A percentile compares a stretch with the other conserved stretches of the same genome.
phyloP scores from a whole-genome alignment of 2,888 invertebrate species.

The Leptinotarsa tumamoca region DNA sequence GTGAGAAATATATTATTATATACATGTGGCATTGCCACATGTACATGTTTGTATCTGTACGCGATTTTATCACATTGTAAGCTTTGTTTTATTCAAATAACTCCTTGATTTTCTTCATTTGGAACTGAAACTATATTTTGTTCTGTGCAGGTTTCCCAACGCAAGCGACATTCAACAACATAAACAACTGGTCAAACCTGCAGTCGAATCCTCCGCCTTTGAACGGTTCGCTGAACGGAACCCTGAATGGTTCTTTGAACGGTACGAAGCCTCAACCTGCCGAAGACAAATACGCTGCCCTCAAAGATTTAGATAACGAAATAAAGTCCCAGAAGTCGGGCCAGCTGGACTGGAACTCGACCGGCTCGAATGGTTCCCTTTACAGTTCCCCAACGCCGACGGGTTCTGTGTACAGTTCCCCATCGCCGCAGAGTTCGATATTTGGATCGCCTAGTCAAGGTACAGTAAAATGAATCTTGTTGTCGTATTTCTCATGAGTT shows the following conservation, averaged over 20 bases:
- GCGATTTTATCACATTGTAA: too few species aligned
- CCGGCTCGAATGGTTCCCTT: constrained; percentile 62
- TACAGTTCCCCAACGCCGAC: constrained; percentile 64
- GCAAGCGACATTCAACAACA: constrained; percentile 48
- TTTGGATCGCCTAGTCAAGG: constrained; percentile 67
- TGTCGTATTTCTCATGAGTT: not conserved
- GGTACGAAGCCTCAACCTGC: constrained; percentile 57
- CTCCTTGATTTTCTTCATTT: too few species aligned
- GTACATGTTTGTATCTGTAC: too few species aligned
- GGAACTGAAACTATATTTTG: constrained; percentile 1
- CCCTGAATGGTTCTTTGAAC: constrained; percentile 31
- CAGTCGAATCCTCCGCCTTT: constrained; percentile 25
- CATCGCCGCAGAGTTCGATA: constrained; percentile 63
- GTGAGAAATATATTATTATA: too few species aligned
- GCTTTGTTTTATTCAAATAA: not conserved
- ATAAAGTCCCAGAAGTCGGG: constrained; percentile 69
- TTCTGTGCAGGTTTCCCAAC: constrained; percentile 57
- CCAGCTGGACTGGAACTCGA: constrained; percentile 59
- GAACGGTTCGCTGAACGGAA: constrained; percentile 42
- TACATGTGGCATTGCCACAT: too few species aligned
- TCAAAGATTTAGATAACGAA: constrained; percentile 91
- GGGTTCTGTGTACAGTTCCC: constrained; percentile 64
- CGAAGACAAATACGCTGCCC: constrained; percentile 94
- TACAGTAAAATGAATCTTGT: constrained; percentile 40
- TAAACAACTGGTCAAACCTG: constrained; percentile 47